A percentile compares a stretch with the other conserved stretches of the same genome.
Evolutionary conservation across 2,797 vertebrate genomes (phyloP).

Genomic region (Chaunax sp.): DNA sequence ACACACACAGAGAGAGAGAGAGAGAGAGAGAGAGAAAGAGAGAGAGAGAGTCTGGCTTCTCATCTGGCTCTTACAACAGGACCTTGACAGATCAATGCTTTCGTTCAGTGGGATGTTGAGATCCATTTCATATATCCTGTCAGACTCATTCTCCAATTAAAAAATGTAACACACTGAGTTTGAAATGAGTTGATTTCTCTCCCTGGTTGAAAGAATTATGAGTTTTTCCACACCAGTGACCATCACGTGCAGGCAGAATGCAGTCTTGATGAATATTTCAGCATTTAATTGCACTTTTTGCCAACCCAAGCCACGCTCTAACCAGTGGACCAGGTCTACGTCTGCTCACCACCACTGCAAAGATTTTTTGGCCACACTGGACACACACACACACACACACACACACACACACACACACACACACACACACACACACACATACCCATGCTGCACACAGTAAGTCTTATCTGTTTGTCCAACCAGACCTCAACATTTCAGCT

Average conservation of each 20-base stretch:
- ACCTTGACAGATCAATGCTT: slow-evolving; percentile 36
- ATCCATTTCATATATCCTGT: slow-evolving; percentile 35
- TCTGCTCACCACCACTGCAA: slow-evolving; percentile 5
- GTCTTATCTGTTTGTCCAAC: slow-evolving; percentile 1
- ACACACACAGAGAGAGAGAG: slow-evolving; percentile 10
- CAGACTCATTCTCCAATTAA: slow-evolving; percentile 8
- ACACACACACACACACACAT: background rate
- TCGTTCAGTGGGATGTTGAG: slow-evolving; percentile 31
- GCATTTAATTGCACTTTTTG: background rate
- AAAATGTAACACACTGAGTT: background rate
- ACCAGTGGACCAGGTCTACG: background rate
- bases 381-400: slow-evolving; percentile 2
- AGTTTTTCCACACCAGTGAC: background rate
- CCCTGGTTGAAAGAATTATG: background rate
- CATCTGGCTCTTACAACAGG: slow-evolving; percentile 46
- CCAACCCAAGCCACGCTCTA: background rate
- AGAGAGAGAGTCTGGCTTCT: slow-evolving; percentile 47
- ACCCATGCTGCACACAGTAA: background rate
- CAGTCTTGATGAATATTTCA: slow-evolving; percentile 15
- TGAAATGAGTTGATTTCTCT: slow-evolving; percentile 11
- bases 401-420: slow-evolving; percentile 1
- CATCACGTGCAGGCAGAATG: background rate
- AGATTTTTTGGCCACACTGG: background rate
- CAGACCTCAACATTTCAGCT: background rate
- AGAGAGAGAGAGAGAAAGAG: slow-evolving; percentile 11